These are phyloP conservation scores for Conus betulinus DNA, from an alignment of 1,140 invertebrate species.

Conservation along the genomic window DNA sequence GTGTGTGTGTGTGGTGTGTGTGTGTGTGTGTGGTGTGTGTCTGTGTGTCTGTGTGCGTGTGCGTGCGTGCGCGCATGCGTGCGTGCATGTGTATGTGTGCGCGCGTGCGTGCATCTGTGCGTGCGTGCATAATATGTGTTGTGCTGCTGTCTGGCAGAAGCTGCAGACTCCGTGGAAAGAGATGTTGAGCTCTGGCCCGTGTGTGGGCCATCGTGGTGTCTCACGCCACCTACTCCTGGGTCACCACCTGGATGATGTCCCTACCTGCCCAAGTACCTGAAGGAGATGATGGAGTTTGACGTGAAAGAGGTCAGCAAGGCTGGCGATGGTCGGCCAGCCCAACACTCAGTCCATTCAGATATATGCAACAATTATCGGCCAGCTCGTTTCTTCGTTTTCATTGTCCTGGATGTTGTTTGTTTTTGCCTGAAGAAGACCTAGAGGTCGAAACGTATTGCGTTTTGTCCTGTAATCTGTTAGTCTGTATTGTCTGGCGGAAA, in stretches of 20 bases:
- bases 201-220: constrained; percentile 93
- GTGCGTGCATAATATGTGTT: not conserved
- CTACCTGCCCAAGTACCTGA: constrained; percentile 94
- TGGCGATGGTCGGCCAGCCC: too few species aligned
- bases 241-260: constrained; percentile 93
- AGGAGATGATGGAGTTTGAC: constrained; percentile 88
- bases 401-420: too few species aligned
- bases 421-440: too few species aligned
- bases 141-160: not conserved
- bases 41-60: too few species aligned
- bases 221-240: constrained; percentile 91
- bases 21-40: too few species aligned
- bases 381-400: too few species aligned
- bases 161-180: constrained; percentile 81
- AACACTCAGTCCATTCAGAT: too few species aligned
- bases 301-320: constrained; percentile 83
- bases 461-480: too few species aligned
- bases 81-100: not conserved
- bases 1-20: too few species aligned
- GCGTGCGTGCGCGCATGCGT: not conserved
- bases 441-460: too few species aligned
- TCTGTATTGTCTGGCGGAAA: too few species aligned
- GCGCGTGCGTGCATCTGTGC: not conserved
- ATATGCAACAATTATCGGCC: too few species aligned
- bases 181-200: constrained; percentile 85